These are phyloP conservation scores for Corythornis cristatus DNA, from an alignment of 2,113 vertebrate genomes.

Conservation along the genomic window DNA sequence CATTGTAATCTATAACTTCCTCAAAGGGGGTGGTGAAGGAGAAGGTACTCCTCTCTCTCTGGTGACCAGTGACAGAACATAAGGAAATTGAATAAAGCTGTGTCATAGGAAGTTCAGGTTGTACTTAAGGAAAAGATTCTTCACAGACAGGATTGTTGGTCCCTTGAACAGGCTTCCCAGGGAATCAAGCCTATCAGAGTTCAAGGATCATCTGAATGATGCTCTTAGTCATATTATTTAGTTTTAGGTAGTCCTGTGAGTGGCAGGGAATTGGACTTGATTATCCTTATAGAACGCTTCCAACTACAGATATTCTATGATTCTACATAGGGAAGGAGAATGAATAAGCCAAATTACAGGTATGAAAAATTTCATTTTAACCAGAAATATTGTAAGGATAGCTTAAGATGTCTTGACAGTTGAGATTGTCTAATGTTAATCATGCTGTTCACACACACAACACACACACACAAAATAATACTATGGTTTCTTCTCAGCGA, in stretches of 20 bases:
- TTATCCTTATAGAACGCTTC: not conserved
- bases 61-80: not conserved
- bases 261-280: not conserved
- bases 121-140: not conserved
- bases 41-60: not conserved
- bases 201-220: not conserved
- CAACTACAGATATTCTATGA: not conserved
- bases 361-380: not conserved
- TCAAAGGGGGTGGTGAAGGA: fast-evolving
- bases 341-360: not conserved
- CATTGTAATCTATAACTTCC: not conserved
- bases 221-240: not conserved
- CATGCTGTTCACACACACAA: not conserved
- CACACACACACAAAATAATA: not conserved
- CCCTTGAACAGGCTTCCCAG: not conserved
- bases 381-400: not conserved
- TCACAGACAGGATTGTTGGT: not conserved
- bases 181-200: not conserved
- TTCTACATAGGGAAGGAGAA: not conserved
- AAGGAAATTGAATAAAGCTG: not conserved
- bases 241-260: not conserved
- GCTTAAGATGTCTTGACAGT: not conserved
- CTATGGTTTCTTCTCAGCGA: not conserved
- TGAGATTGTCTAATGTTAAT: not conserved
- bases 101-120: not conserved